Conservation (phyloP, 2,113 vertebrate genomes). For the Bubo scandiacus region DNA sequence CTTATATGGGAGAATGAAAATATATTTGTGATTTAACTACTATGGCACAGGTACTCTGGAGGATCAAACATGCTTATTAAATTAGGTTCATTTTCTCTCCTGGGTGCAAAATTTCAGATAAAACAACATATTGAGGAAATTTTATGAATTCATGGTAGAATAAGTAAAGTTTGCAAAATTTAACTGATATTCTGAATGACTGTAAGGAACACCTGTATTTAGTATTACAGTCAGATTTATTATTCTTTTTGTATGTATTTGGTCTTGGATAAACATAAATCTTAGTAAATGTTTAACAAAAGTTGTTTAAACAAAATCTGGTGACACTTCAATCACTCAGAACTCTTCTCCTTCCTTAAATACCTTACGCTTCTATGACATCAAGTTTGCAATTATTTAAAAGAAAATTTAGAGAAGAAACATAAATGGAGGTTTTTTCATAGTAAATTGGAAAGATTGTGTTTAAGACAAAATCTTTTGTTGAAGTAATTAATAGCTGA, state of each 20-base stretch:
- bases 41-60: background rate
- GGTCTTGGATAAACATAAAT: background rate
- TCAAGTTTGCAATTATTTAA: background rate
- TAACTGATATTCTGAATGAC: background rate
- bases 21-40: background rate
- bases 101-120: background rate
- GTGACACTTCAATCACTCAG: background rate
- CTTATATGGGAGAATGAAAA: slow-evolving; percentile 1
- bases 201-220: background rate
- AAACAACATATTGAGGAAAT: background rate
- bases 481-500: background rate
- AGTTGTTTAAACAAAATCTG: background rate
- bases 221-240: background rate
- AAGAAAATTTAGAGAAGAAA: background rate
- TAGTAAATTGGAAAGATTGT: background rate
- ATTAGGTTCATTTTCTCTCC: background rate
- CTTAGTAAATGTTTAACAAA: background rate
- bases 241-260: accelerated
- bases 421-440: background rate
- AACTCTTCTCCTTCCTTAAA: background rate
- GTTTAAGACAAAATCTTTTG: background rate
- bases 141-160: background rate
- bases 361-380: background rate
- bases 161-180: background rate
- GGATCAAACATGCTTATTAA: background rate